Percentiles rank a stretch among this genome's conserved stretches.
Evolutionary conservation across 1,140 invertebrate genomes (phyloP).

Genomic region (Dinothrombium tinctorium): DNA sequence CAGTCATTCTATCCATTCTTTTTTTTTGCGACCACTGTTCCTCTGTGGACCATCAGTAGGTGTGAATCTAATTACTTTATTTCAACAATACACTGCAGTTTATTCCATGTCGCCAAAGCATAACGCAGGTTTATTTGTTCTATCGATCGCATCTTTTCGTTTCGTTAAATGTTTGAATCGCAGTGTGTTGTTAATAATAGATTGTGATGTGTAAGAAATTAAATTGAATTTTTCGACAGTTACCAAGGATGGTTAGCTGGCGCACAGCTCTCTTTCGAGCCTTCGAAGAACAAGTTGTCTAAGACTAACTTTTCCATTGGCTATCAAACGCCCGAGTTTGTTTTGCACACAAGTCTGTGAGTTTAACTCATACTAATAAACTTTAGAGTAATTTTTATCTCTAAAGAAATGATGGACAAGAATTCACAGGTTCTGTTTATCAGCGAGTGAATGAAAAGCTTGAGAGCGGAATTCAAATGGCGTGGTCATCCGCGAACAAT

Average conservation of each 20-base stretch:
- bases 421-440: conserved; percentile 75
- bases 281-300: conserved; percentile 49
- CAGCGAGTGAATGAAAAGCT: conserved; percentile 66
- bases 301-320: conserved; percentile 88
- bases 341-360: conserved; percentile 46
- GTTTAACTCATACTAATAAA: neutral
- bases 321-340: conserved; percentile 65
- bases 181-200: neutral
- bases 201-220: neutral
- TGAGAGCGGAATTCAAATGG: conserved; percentile 64
- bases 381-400: neutral
- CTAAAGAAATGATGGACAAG: conserved; percentile 69
- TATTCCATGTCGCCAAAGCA: too few species aligned
- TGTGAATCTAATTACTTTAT: neutral
- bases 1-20: neutral
- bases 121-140: too few species aligned
- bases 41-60: neutral
- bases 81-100: neutral
- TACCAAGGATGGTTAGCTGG: conserved; percentile 17
- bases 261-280: conserved; percentile 49
- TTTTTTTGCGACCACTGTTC: neutral
- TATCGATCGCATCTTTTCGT: too few species aligned
- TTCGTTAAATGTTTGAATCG: too few species aligned
- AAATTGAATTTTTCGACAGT: conserved; percentile 4
- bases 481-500: conserved; percentile 61